A percentile compares a stretch with the other conserved stretches of the same genome.
Conservation (phyloP, 2,113 vertebrate genomes). For the Microcebus jonahi region DNA sequence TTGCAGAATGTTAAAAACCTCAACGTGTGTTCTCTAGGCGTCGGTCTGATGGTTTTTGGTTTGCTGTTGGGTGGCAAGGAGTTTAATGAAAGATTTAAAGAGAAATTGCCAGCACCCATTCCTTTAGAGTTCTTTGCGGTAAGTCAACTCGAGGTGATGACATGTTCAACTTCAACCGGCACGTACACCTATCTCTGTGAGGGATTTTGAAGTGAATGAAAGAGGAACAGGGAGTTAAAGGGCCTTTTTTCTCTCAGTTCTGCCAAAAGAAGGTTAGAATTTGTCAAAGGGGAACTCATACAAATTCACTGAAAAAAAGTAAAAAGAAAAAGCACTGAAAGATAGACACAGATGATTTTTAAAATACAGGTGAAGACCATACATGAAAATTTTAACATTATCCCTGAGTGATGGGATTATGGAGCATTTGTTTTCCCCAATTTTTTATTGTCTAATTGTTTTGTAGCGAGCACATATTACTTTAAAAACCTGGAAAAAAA, state of each 20-base stretch:
- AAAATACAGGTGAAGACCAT: neutral
- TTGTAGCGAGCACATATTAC: neutral
- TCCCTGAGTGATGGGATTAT: neutral
- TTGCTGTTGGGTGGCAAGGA: conserved; percentile 92
- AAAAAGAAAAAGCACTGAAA: neutral
- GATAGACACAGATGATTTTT: neutral
- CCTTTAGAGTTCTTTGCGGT: conserved; percentile 98
- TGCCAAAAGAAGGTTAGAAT: neutral
- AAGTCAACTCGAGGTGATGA: conserved; percentile 52
- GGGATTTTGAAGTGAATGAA: neutral
- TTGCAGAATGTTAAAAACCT: conserved; percentile 89
- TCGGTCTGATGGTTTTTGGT: conserved; percentile 90
- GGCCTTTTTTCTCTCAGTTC: neutral
- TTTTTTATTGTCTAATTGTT: conserved; percentile 19
- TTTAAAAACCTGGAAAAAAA: neutral
- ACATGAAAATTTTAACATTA: conserved; percentile 8
- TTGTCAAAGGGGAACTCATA: neutral
- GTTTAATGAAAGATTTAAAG: conserved; percentile 94
- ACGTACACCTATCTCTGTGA: neutral
- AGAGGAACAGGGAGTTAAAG: neutral
- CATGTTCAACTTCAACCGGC: accelerated
- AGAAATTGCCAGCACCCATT: conserved; percentile 94
- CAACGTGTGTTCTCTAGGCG: conserved; percentile 89
- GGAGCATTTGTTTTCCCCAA: conserved; percentile 14
- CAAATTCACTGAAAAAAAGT: neutral